Evolutionary conservation across 1,140 invertebrate species (phyloP), one percentile per base, ranked within the genome.

Genomic region (Drosophila tropicalis): DNA sequence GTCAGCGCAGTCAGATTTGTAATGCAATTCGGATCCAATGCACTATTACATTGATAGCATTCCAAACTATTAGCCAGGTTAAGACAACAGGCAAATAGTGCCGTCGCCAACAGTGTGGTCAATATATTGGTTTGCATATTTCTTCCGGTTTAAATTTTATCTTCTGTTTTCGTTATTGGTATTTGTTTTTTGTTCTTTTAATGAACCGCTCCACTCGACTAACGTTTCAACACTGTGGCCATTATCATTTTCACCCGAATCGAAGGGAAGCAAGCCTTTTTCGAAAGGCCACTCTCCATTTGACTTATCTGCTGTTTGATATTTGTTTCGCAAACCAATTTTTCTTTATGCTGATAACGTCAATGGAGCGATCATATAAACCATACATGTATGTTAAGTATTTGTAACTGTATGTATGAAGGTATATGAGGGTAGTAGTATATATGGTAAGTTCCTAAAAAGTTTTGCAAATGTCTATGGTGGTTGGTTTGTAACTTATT

Each of bases 281-380:
- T 39, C 36, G 36, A 39, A 1, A 47, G 47, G 40, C 47, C 58
- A 58, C 76, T 55, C 58, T n/a, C 41, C 51, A 67, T 64, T 76
- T 36, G n/a, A 62, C 60, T 89, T 89, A 86, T 87, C 82, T 68
- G 2, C 15, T 3, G 22, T 17, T 56, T 76, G 56, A 36, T 58
- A 44, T 67, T 70, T 79, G 25, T 47, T 58, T 44, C 60, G 15
- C 41, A 29, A 58, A 41, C 39, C 22, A 44, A 69, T 54, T 39
- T 73, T 13, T 19, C 12, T 62, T 68, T 70, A 58, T 5, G 39
- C 76, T 83, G 83, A 86, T 86, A 86, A 71, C 72, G 71, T 67
- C 54, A 77, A 81, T 77, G 19, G 29, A 36, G 71, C 65, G 76
- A 76, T 82, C 72, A 72, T 58, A 62, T 51, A 56, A 62, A 39